Conservation (phyloP, 2,888 invertebrate species). For the Tenthredo notha region DNA sequence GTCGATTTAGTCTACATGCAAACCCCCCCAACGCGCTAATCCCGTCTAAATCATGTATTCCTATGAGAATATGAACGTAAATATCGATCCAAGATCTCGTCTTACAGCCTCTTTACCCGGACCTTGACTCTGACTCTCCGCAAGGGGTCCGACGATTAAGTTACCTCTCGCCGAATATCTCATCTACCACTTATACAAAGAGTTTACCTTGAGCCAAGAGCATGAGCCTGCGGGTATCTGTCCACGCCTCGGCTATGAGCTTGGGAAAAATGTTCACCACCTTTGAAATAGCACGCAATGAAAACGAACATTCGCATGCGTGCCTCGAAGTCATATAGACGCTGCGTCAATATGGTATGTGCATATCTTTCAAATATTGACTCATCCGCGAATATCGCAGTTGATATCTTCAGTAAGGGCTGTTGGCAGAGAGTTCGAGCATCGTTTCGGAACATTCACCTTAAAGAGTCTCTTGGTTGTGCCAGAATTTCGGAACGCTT, state of each 20-base stretch:
- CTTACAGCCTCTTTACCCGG: slow-evolving; percentile 19
- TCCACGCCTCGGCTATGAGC: slow-evolving; percentile 32
- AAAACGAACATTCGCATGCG: slow-evolving; percentile 33
- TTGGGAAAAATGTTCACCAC: slow-evolving; percentile 36
- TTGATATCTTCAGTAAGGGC: background rate
- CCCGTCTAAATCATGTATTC: background rate
- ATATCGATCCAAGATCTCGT: background rate
- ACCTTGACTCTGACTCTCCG: slow-evolving; percentile 37
- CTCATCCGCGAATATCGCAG: slow-evolving; percentile 20
- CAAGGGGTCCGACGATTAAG: slow-evolving; percentile 43
- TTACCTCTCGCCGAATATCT: slow-evolving; percentile 43
- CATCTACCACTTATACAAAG: slow-evolving; percentile 24
- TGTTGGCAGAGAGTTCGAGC: background rate
- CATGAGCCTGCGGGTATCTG: slow-evolving; percentile 12
- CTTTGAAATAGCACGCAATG: slow-evolving; percentile 18
- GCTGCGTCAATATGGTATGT: slow-evolving; percentile 24
- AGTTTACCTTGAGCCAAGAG: slow-evolving; percentile 33
- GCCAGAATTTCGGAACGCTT: background rate
- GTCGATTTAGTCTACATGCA: background rate
- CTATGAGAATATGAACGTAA: background rate
- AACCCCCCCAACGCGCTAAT: background rate
- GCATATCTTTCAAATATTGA: slow-evolving; percentile 16
- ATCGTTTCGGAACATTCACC: background rate
- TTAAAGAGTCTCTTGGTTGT: background rate
- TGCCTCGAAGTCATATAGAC: slow-evolving; percentile 28